Percentiles rank a stretch among this genome's conserved stretches.
phyloP scores from a whole-genome alignment of 2,113 vertebrate species.

The Aplodontia rufa region DNA sequence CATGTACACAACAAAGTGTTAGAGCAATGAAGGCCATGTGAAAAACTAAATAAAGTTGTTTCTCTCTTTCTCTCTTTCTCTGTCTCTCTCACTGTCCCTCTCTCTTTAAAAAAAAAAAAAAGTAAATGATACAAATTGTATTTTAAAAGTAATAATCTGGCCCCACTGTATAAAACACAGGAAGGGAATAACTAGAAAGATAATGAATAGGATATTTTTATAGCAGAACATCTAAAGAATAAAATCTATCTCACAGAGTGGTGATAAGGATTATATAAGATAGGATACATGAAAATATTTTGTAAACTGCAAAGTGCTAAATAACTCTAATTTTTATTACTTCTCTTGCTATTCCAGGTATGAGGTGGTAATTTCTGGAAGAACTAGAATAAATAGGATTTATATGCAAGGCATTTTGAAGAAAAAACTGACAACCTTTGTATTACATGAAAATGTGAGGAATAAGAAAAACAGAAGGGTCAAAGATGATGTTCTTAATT shows the following conservation, averaged over 20 bases:
- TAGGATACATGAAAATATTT: conserved; percentile 9
- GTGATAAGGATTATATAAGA: neutral
- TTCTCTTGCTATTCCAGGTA: conserved; percentile 20
- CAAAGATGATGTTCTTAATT: neutral
- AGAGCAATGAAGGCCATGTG: no score
- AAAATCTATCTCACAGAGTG: neutral
- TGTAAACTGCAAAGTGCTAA: neutral
- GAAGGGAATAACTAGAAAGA: neutral
- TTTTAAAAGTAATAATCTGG: neutral
- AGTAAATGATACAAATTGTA: neutral
- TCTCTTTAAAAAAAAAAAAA: no score
- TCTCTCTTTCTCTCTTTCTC: no score
- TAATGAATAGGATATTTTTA: neutral
- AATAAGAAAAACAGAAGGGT: neutral
- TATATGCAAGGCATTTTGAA: conserved; percentile 22
- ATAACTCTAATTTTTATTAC: conserved; percentile 35
- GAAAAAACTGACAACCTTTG: neutral
- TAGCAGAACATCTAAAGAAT: neutral
- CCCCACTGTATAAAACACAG: neutral
- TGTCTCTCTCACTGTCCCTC: no score
- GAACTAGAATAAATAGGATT: conserved; percentile 6
- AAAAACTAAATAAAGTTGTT: no score
- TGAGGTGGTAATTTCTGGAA: neutral
- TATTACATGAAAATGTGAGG: neutral
- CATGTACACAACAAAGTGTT: no score